Percentiles rank a stretch among this genome's conserved stretches.
These are phyloP conservation scores for Congeria kusceri DNA, from an alignment of 2,888 invertebrate species.

Conservation along the genomic window DNA sequence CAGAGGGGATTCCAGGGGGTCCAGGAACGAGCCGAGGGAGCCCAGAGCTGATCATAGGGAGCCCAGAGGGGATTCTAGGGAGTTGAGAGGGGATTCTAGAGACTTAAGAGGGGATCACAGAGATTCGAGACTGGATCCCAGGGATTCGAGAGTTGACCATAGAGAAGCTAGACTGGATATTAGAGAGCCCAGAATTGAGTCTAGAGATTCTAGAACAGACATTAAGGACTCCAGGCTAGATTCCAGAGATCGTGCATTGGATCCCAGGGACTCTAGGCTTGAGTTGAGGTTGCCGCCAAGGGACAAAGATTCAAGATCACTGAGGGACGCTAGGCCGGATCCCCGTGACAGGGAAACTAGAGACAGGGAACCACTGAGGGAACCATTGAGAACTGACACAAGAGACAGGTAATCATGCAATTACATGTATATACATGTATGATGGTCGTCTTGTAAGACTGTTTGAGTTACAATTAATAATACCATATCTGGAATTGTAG, in stretches of 20 bases:
- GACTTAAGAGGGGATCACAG: slow-evolving; percentile 33
- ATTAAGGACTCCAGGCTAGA: slow-evolving; percentile 37
- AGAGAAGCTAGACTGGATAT: slow-evolving; percentile 1
- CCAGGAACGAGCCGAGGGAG: slow-evolving; percentile 1
- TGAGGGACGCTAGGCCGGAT: slow-evolving; percentile 35
- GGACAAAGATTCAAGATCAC: slow-evolving; percentile 41
- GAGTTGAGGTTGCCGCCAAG: slow-evolving; percentile 18
- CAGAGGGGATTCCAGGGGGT: neutral
- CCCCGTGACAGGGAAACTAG: slow-evolving; percentile 39
- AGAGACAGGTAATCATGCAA: no score
- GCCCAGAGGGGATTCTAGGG: slow-evolving; percentile 37
- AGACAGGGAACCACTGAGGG: slow-evolving; percentile 11
- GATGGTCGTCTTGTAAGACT: no score
- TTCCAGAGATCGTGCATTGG: slow-evolving; percentile 21
- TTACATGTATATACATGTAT: no score
- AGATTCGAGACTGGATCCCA: neutral
- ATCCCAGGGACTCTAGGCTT: slow-evolving; percentile 5
- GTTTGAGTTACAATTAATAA: no score
- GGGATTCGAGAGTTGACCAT: neutral
- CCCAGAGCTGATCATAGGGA: slow-evolving; percentile 32
- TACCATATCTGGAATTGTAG: no score
- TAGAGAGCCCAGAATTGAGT: slow-evolving; percentile 13
- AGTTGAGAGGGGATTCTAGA: slow-evolving; percentile 12
- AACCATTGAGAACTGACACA: no score
- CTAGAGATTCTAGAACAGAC: slow-evolving; percentile 36